A percentile compares a stretch with the other conserved stretches of the same genome.
Evolutionary conservation across 2,888 invertebrate genomes (phyloP).

Genomic region (Clunio marinus): DNA sequence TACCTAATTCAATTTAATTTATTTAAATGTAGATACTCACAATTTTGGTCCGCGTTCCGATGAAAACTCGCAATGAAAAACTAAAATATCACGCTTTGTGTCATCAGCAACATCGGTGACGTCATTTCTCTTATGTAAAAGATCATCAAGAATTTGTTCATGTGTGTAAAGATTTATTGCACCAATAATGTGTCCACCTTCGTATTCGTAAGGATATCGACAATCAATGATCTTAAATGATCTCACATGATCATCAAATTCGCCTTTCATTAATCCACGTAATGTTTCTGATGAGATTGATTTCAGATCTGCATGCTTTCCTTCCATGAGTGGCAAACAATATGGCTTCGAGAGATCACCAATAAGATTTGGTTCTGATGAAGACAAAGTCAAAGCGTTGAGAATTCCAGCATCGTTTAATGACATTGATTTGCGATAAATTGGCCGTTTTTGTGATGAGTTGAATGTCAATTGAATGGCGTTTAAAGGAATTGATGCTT

Average conservation of each 20-base stretch:
- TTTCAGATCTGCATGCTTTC: constrained; percentile 74
- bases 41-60: constrained; percentile 90
- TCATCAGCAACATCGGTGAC: constrained; percentile 46
- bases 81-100: constrained; percentile 65
- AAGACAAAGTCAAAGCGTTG: constrained; percentile 66
- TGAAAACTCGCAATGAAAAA: constrained; percentile 98
- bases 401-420: constrained; percentile 76
- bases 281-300: constrained; percentile 72
- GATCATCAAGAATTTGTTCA: constrained; percentile 63
- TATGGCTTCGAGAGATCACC: constrained; percentile 78
- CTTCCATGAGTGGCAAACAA: constrained; percentile 66
- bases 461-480: too few species aligned
- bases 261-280: constrained; percentile 65
- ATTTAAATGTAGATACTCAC: constrained; percentile 57
- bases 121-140: too few species aligned
- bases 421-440: constrained; percentile 63
- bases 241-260: constrained; percentile 60
- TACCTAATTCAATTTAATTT: background rate
- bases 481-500: too few species aligned
- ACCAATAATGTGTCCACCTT: constrained; percentile 83
- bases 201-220: constrained; percentile 91
- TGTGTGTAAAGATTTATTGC: constrained; percentile 80
- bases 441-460: constrained; percentile 46
- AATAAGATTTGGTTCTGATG: constrained; percentile 69
- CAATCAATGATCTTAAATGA: constrained; percentile 83